Evolutionary conservation across 2,888 invertebrate species (phyloP).

Genomic region (Chaetogeoica ovagalla): DNA sequence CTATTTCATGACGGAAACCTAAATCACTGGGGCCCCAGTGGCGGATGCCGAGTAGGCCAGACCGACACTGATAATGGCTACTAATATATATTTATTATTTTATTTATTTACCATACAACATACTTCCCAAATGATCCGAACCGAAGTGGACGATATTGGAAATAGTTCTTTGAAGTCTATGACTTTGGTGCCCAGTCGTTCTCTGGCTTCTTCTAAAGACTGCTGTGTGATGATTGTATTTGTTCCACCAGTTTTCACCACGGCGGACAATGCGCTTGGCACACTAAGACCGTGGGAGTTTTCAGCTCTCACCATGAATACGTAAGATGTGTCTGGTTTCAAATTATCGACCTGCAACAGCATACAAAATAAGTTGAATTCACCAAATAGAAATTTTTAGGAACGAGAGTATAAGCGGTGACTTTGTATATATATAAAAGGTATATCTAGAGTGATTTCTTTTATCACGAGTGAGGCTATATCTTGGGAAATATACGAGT

Average conservation of each 20-base stretch:
- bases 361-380: background rate
- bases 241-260: conserved; percentile 70
- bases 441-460: too few relatives aligned
- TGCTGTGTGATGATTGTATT: conserved; percentile 70
- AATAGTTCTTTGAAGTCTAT: conserved; percentile 70
- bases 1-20: too few relatives aligned
- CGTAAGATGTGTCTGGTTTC: conserved; percentile 78
- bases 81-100: background rate
- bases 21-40: too few relatives aligned
- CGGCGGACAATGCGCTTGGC: conserved; percentile 76
- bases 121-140: conserved; percentile 81
- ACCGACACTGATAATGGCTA: too few relatives aligned
- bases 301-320: conserved; percentile 83
- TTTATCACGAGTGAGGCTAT: too few relatives aligned
- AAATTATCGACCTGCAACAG: conserved; percentile 66
- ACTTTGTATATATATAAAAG: too few relatives aligned
- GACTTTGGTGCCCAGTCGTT: conserved; percentile 77
- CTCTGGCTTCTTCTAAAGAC: conserved; percentile 76
- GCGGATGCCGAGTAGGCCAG: too few relatives aligned
- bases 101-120: conserved; percentile 57
- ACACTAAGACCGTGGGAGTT: conserved; percentile 82
- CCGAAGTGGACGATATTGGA: conserved; percentile 74
- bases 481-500: too few relatives aligned
- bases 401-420: too few relatives aligned
- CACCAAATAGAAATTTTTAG: too few relatives aligned